A percentile compares a stretch with the other conserved stretches of the same genome.
phyloP scores from a whole-genome alignment of 2,888 invertebrate genomes.

The Agrochola macilenta region DNA sequence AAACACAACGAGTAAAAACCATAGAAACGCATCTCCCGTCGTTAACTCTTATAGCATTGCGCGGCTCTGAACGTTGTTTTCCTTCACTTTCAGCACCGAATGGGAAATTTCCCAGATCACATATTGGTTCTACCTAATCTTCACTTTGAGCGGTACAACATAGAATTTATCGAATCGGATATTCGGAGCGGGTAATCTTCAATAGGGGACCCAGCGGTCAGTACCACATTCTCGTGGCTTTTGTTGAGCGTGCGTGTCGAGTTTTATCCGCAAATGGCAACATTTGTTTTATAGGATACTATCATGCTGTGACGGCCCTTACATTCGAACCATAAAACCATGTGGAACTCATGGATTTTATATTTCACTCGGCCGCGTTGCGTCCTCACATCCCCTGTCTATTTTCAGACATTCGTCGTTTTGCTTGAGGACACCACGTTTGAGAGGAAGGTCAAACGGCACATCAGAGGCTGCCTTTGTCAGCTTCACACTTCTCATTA shows the following conservation, averaged over 20 bases:
- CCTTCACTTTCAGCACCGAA: slow-evolving; percentile 45
- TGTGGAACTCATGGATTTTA: slow-evolving; percentile 59
- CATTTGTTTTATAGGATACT: slow-evolving; percentile 63
- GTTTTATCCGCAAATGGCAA: slow-evolving; percentile 64
- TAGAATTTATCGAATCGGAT: slow-evolving; percentile 61
- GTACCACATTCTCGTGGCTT: slow-evolving; percentile 63
- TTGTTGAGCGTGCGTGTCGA: slow-evolving; percentile 63
- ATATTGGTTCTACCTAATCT: slow-evolving; percentile 64
- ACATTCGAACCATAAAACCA: slow-evolving; percentile 59
- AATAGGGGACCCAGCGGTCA: slow-evolving; percentile 58
- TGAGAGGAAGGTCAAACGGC: slow-evolving; percentile 34
- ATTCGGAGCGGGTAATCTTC: slow-evolving; percentile 60
- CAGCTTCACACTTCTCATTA: slow-evolving; percentile 44
- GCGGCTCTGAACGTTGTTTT: slow-evolving; percentile 44
- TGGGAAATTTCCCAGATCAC: slow-evolving; percentile 58
- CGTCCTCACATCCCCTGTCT: slow-evolving; percentile 34
- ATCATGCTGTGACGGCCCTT: slow-evolving; percentile 57
- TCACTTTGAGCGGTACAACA: slow-evolving; percentile 62
- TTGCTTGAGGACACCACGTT: slow-evolving; percentile 41
- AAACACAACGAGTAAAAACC: slow-evolving; percentile 51
- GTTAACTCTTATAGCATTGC: slow-evolving; percentile 61
- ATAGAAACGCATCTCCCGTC: slow-evolving; percentile 54
- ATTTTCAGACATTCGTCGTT: slow-evolving; percentile 45
- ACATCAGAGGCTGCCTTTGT: slow-evolving; percentile 35
- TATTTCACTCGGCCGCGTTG: slow-evolving; percentile 47